These are phyloP conservation scores for Lepidostoma basale DNA, from an alignment of 1,140 invertebrate genomes.

Conservation along the genomic window DNA sequence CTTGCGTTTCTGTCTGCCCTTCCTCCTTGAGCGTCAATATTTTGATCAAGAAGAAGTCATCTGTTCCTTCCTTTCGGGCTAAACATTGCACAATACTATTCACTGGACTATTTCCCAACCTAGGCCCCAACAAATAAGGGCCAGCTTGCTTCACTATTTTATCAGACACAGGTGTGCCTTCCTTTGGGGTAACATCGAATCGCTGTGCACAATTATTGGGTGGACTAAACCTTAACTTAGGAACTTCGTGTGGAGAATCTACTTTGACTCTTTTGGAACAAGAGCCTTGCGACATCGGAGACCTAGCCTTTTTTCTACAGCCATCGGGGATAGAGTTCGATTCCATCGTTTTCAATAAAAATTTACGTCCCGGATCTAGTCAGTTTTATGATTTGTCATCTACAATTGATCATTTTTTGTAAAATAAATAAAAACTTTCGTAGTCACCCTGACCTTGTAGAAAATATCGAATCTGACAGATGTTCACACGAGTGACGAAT, in stretches of 20 bases:
- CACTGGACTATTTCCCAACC: slow-evolving; percentile 76
- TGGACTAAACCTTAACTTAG: not conserved
- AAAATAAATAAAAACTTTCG: slow-evolving; percentile 10
- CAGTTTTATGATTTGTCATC: slow-evolving; percentile 5
- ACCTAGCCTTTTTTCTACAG: slow-evolving; percentile 21
- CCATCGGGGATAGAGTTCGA: slow-evolving; percentile 10
- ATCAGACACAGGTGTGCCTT: slow-evolving; percentile 56
- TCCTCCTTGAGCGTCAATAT: slow-evolving; percentile 66
- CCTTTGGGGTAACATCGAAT: slow-evolving; percentile 48
- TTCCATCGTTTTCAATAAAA: slow-evolving; percentile 17
- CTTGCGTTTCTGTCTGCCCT: slow-evolving; percentile 70
- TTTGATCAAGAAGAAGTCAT: slow-evolving; percentile 80
- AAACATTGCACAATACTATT: slow-evolving; percentile 81
- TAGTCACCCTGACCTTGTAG: slow-evolving; percentile 32
- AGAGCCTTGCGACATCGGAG: slow-evolving; percentile 10
- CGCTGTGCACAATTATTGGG: slow-evolving; percentile 3
- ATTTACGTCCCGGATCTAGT: not conserved
- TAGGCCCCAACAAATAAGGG: slow-evolving; percentile 74
- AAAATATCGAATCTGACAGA: slow-evolving; percentile 28
- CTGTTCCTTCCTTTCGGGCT: slow-evolving; percentile 73
- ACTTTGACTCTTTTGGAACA: slow-evolving; percentile 22
- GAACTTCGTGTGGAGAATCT: slow-evolving; percentile 27
- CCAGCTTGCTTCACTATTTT: slow-evolving; percentile 65
- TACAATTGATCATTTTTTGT: slow-evolving; percentile 13
- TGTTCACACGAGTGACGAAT: slow-evolving; percentile 6